These are phyloP conservation scores for Corythoichthys haematopterus DNA, from an alignment of 2,113 vertebrate genomes.

Conservation along the genomic window DNA sequence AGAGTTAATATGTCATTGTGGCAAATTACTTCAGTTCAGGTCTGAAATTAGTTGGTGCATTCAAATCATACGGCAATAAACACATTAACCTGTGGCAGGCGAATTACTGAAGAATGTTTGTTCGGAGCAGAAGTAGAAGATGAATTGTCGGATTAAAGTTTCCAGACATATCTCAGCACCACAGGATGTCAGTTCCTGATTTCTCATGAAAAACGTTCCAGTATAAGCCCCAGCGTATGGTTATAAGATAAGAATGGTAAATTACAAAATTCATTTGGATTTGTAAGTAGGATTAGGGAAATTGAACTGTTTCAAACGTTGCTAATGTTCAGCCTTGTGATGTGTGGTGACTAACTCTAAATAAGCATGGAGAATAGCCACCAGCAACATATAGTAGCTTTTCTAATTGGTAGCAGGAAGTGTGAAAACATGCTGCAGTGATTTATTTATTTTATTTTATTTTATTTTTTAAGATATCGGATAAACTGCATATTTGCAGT, in stretches of 20 bases:
- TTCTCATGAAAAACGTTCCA: slow-evolving; percentile 35
- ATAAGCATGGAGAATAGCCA: slow-evolving; percentile 18
- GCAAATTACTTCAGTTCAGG: not conserved
- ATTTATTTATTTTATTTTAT: not conserved
- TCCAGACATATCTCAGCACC: slow-evolving; percentile 52
- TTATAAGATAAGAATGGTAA: slow-evolving; percentile 46
- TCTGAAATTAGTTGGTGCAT: not conserved
- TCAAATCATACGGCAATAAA: not conserved
- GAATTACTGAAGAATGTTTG: slow-evolving; percentile 12
- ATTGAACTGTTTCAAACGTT: slow-evolving; percentile 50
- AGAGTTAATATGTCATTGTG: not conserved
- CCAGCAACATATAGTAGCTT: slow-evolving; percentile 16
- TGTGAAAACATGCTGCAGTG: slow-evolving; percentile 4
- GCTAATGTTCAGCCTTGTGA: slow-evolving; percentile 27
- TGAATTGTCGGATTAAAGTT: slow-evolving; percentile 43
- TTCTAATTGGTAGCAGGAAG: slow-evolving; percentile 3
- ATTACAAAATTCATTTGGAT: slow-evolving; percentile 52
- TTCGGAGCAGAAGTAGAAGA: slow-evolving; percentile 27
- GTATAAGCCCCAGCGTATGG: slow-evolving; percentile 32
- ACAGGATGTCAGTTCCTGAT: slow-evolving; percentile 44
- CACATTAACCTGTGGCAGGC: not conserved
- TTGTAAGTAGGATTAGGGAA: slow-evolving; percentile 59
- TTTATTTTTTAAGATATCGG: not conserved
- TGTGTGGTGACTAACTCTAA: slow-evolving; percentile 13
- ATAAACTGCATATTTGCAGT: not conserved